Evolutionary conservation across 2,797 vertebrate genomes (phyloP), one percentile per base, ranked within the genome.

Genomic region (Sebastes nivosus): DNA sequence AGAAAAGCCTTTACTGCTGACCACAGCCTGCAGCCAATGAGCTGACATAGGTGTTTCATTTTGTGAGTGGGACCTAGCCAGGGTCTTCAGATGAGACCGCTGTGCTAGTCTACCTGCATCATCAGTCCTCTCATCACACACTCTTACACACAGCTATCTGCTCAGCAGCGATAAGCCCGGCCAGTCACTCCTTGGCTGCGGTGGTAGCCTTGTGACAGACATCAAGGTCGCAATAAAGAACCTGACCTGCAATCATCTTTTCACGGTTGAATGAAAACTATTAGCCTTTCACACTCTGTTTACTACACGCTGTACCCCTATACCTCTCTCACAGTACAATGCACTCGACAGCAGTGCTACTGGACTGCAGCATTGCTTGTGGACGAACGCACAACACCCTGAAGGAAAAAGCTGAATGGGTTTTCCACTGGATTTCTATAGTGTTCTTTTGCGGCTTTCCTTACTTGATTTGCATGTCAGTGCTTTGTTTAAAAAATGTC

Each of bases 1-100:
- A 75, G 77, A 71, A 82, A 84, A 54, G 61, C 72, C 67, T 82
- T 55, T 72, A 71, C 61, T 84, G 84, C 88, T 88, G 81, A 87
- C 79, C 58, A 59, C 78, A 83, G 76, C 67, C 76, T 2, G 10
- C 20, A 69, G 69, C 77, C 77, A 66, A 22, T 22, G 59, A 85
- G 86, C 84, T 88, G 83, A 88, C 80, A 42, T 63, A 55, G 77
- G 70, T 68, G 70, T 84, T 88, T 88, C 54, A 77, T 83, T 83
- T 81, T 66, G 79, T 55, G 64, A 75, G 36, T 61, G 54, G 71
- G 71, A 72, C 75, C 16, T 24, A 36, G 60, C 69, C 68, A 72
- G 30, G 67, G 58, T 64, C 73, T 82, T 85, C 30, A 84, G 77
- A 86, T 70, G 52, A 81, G 72, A 76, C 78, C 55, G 70, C 65